Conservation (phyloP, 1,140 invertebrate species). For the Trichonephila inaurata region DNA sequence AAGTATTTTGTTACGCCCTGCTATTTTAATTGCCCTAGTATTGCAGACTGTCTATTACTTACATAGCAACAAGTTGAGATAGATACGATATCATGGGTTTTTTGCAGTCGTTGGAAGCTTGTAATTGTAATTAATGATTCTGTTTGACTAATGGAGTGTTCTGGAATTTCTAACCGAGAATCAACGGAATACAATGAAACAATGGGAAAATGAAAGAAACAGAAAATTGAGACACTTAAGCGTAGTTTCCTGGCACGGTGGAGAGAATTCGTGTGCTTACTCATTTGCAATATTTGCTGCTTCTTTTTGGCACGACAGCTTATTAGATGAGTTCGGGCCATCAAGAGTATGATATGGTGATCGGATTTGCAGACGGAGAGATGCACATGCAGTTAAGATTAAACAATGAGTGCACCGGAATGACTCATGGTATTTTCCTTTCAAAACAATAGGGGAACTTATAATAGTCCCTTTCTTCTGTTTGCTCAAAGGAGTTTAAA, state of each 20-base stretch:
- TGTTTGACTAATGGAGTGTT: slow-evolving; percentile 16
- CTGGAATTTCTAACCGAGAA: slow-evolving; percentile 14
- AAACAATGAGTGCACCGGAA: neutral
- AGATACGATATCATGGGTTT: neutral
- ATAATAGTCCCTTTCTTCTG: too few relatives aligned
- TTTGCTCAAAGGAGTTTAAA: too few relatives aligned
- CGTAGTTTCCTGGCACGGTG: neutral
- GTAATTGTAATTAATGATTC: slow-evolving; percentile 35
- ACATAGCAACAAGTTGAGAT: neutral
- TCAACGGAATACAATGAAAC: slow-evolving; percentile 27
- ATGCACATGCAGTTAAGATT: too few relatives aligned
- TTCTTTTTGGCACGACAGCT: neutral
- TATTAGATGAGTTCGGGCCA: neutral
- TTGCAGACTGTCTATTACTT: slow-evolving; percentile 15
- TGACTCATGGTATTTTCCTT: neutral
- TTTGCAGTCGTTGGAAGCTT: neutral
- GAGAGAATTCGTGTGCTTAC: neutral
- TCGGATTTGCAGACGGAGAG: neutral
- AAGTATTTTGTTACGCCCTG: neutral
- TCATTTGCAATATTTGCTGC: neutral
- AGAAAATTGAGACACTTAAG: slow-evolving; percentile 27
- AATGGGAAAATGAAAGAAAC: slow-evolving; percentile 3
- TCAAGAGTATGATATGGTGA: neutral
- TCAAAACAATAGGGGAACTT: too few relatives aligned
- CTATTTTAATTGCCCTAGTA: slow-evolving; percentile 2